phyloP scores from a whole-genome alignment of 2,888 invertebrate genomes.

The Drosophila phalerata region DNA sequence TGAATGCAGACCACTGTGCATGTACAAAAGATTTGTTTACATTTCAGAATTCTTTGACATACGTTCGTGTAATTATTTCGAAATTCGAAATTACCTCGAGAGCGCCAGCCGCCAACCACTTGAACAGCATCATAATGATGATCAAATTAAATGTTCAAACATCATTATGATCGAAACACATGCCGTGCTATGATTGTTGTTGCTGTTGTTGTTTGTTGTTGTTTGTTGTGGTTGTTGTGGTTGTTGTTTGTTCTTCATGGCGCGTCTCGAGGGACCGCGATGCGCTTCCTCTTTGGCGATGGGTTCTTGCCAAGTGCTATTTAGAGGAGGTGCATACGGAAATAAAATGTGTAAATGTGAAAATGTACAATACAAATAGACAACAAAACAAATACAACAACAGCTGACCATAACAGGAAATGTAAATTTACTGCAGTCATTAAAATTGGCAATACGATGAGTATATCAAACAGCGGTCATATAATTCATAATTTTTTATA shows the following conservation, averaged over 20 bases:
- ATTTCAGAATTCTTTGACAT: conserved; percentile 59
- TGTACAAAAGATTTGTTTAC: conserved; percentile 53
- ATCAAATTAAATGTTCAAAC: conserved; percentile 35
- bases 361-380: conserved; percentile 23
- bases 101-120: conserved; percentile 52
- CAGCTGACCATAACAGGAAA: conserved; percentile 57
- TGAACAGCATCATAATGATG: conserved; percentile 23
- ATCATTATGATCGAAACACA: conserved; percentile 45
- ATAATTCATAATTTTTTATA: conserved; percentile 40
- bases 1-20: conserved; percentile 39
- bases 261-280: conserved; percentile 48
- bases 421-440: conserved; percentile 61
- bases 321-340: conserved; percentile 75
- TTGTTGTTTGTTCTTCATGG: conserved; percentile 60
- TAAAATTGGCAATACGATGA: conserved; percentile 12
- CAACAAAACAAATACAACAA: conserved; percentile 33
- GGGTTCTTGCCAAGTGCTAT: conserved; percentile 75
- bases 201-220: not conserved
- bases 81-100: conserved; percentile 71
- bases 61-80: conserved; percentile 72
- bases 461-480: conserved; percentile 14
- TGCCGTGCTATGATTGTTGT: conserved; percentile 23
- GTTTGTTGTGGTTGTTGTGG: conserved; percentile 10
- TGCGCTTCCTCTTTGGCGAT: conserved; percentile 77
- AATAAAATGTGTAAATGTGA: conserved; percentile 56